Conservation (phyloP, 2,888 invertebrate species). For the Magallana nippona region DNA sequence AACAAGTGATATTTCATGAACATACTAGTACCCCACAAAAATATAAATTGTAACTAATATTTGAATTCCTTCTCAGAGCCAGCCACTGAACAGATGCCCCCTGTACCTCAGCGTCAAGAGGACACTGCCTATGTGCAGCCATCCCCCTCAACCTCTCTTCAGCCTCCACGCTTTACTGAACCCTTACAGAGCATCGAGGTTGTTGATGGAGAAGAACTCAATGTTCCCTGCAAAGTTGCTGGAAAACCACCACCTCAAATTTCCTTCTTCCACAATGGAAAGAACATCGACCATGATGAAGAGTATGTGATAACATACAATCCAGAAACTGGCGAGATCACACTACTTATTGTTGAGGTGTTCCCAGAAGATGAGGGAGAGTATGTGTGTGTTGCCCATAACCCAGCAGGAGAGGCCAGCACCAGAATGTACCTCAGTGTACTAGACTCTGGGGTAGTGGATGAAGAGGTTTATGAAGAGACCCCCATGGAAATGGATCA, state of each 20-base stretch:
- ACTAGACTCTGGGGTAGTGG: constrained; percentile 57
- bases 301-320: constrained; percentile 79
- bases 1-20: too few relatives aligned
- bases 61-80: constrained; percentile 48
- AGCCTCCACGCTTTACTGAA: constrained; percentile 75
- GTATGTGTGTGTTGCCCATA: constrained; percentile 89
- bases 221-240: constrained; percentile 74
- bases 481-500: constrained; percentile 51
- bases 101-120: constrained; percentile 57
- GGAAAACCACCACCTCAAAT: constrained; percentile 77
- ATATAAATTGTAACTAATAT: not conserved
- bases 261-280: constrained; percentile 79
- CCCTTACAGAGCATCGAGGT: constrained; percentile 70
- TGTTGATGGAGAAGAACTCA: constrained; percentile 76
- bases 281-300: constrained; percentile 78
- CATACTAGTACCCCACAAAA: too few relatives aligned
- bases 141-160: constrained; percentile 65
- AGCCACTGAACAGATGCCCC: constrained; percentile 62
- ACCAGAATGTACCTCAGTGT: constrained; percentile 78
- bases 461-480: constrained; percentile 53
- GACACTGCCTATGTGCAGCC: constrained; percentile 62
- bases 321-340: constrained; percentile 75
- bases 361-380: constrained; percentile 79
- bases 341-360: constrained; percentile 79
- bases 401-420: constrained; percentile 94